Conservation (phyloP, 2,888 invertebrate genomes). For the Microctonus brassicae region DNA sequence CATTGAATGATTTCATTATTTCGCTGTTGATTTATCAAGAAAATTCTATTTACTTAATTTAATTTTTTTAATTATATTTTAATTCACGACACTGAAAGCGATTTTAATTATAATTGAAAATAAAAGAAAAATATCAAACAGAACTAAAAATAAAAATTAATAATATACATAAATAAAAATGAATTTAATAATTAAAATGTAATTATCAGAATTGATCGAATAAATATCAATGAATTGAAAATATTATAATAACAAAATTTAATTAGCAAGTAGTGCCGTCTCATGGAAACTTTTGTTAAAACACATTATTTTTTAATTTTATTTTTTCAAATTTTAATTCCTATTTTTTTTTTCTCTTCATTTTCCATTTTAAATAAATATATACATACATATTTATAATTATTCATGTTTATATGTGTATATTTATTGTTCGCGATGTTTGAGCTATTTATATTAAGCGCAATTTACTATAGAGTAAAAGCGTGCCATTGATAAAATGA, state of each 20-base stretch:
- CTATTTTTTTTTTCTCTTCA: not conserved
- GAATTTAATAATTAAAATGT: not conserved
- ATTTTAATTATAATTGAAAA: not conserved
- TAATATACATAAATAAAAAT: not conserved
- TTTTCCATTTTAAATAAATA: not conserved
- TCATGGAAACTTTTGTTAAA: constrained; percentile 23
- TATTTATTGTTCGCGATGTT: not conserved
- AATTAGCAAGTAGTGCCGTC: constrained; percentile 22
- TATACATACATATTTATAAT: too few species aligned
- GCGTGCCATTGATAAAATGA: not conserved
- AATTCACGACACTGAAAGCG: not conserved
- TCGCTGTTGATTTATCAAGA: not conserved
- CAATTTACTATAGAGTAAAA: not conserved
- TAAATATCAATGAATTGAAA: not conserved
- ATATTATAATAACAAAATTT: not conserved
- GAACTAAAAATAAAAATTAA: not conserved
- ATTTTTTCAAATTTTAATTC: not conserved
- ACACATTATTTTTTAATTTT: not conserved
- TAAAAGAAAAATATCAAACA: not conserved
- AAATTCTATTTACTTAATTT: constrained; percentile 1
- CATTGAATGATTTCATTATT: constrained; percentile 41
- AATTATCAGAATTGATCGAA: not conserved
- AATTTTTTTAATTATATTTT: not conserved
- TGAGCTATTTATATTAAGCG: not conserved
- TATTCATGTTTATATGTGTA: not conserved